Evolutionary conservation across 2,888 invertebrate species (phyloP).

Genomic region (Octodonta nipae): DNA sequence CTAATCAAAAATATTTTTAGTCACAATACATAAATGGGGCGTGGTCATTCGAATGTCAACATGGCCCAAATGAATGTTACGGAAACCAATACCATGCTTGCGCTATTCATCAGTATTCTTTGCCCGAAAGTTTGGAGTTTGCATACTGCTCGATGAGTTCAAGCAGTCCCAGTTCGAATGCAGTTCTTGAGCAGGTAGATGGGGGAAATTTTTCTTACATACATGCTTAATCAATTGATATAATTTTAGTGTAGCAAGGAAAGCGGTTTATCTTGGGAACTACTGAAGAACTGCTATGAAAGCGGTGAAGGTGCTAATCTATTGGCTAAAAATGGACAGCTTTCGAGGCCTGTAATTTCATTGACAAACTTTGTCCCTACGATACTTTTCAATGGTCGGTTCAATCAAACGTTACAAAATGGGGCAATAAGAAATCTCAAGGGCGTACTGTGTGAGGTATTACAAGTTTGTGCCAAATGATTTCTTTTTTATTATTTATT

Average conservation of each 20-base stretch:
- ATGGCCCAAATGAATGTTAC: constrained; percentile 37
- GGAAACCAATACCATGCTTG: constrained; percentile 42
- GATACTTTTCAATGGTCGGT: constrained; percentile 3
- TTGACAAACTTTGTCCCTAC: constrained; percentile 3
- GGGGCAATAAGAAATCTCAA: background rate
- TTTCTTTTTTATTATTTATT: too few relatives aligned
- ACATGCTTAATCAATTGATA: background rate
- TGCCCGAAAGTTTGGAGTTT: constrained; percentile 21
- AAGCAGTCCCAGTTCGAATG: constrained; percentile 10
- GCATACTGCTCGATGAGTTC: constrained; percentile 35
- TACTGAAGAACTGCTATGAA: constrained; percentile 2
- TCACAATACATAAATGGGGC: constrained; percentile 2
- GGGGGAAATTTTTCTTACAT: background rate
- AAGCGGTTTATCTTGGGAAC: constrained; percentile 1
- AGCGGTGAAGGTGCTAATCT: constrained; percentile 4
- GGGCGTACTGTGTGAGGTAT: background rate
- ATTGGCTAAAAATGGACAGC: constrained; percentile 2
- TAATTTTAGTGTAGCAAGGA: constrained; percentile 4
- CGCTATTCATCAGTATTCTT: constrained; percentile 14
- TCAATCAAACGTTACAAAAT: background rate
- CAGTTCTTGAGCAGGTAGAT: constrained; percentile 14
- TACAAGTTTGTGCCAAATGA: too few relatives aligned
- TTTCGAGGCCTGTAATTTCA: background rate
- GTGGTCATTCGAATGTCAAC: constrained; percentile 33
- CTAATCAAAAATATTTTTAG: background rate